Evolutionary conservation across 2,888 invertebrate species (phyloP).

Genomic region (Chouioia cunea): DNA sequence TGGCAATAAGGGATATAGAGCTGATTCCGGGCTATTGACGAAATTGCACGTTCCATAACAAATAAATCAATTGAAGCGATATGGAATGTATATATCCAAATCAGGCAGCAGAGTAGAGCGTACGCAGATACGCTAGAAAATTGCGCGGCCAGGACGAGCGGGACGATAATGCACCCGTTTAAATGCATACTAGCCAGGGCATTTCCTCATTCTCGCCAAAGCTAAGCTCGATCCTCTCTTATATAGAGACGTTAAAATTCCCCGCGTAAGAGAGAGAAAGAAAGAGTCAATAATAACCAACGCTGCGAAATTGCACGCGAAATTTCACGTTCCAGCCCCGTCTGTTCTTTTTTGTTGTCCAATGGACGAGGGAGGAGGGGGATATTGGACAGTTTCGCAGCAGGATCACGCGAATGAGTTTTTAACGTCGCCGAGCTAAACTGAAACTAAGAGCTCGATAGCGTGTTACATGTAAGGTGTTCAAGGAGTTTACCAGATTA

Average conservation of each 20-base stretch:
- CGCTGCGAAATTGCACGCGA: slow-evolving; percentile 53
- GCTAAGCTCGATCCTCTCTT: slow-evolving; percentile 44
- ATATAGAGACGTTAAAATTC: slow-evolving; percentile 57
- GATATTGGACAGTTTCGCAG: slow-evolving; percentile 5
- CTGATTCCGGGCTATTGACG: background rate
- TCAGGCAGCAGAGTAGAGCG: background rate
- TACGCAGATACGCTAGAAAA: too few relatives aligned
- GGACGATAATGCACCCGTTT: slow-evolving; percentile 64
- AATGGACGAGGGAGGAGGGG: background rate
- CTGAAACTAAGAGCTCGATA: background rate
- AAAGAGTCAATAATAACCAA: slow-evolving; percentile 53
- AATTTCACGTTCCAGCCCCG: slow-evolving; percentile 11
- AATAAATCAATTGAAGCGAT: background rate
- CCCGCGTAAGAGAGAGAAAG: too few relatives aligned
- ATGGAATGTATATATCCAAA: background rate
- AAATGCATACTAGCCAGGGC: slow-evolving; percentile 65
- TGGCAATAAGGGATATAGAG: background rate
- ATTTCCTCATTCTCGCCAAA: slow-evolving; percentile 55
- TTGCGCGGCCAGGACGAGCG: too few relatives aligned
- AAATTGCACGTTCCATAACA: slow-evolving; percentile 1
- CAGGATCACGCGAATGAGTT: slow-evolving; percentile 10
- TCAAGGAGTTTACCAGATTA: too few relatives aligned
- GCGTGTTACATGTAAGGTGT: too few relatives aligned
- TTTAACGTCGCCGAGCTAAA: slow-evolving; percentile 5
- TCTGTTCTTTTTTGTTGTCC: slow-evolving; percentile 13